These are phyloP conservation scores for Cossypha caffra DNA, from an alignment of 2,797 vertebrate species.

Conservation along the genomic window DNA sequence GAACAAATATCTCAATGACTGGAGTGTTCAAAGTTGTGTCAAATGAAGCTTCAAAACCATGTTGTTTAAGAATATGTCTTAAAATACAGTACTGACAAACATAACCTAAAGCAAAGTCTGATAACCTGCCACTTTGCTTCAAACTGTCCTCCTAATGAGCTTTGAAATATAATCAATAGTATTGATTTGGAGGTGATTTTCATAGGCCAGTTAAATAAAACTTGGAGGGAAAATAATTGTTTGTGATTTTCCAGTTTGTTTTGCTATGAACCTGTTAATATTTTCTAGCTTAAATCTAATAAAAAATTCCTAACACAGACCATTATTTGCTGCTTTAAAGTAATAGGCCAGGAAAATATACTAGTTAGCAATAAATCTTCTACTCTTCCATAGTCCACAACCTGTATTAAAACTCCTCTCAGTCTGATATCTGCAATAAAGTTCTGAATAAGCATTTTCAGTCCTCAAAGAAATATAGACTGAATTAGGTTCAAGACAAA, in stretches of 20 bases:
- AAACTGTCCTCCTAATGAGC: neutral
- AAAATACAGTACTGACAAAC: conserved; percentile 23
- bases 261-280: neutral
- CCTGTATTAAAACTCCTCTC: neutral
- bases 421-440: neutral
- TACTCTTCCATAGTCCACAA: neutral
- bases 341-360: neutral
- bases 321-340: neutral
- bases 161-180: conserved; percentile 47
- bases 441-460: neutral
- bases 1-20: neutral
- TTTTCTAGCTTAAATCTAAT: neutral
- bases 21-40: neutral
- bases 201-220: conserved; percentile 20
- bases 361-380: neutral
- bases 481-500: neutral
- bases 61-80: neutral
- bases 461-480: neutral
- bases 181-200: conserved; percentile 21
- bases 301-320: neutral
- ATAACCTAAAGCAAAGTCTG: conserved; percentile 30
- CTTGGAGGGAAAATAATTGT: neutral
- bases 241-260: neutral
- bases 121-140: neutral
- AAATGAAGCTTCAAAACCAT: conserved; percentile 30